phyloP scores from a whole-genome alignment of 2,113 vertebrate genomes.

The Paradoxurus hermaphroditus region DNA sequence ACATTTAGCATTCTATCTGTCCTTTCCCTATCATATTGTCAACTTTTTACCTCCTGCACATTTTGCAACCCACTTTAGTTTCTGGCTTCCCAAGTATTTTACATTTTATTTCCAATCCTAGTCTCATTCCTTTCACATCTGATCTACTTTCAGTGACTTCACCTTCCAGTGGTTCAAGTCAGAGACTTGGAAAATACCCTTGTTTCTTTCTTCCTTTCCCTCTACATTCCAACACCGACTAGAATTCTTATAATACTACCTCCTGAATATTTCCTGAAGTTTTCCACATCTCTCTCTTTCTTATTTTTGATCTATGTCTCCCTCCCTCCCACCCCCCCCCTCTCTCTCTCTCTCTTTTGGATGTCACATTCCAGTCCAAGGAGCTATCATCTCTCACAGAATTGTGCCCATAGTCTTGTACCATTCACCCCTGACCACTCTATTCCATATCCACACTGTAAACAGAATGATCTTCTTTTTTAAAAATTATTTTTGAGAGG shows the following conservation, averaged over 20 bases:
- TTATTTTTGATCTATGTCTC: too few species aligned
- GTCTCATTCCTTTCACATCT: background rate
- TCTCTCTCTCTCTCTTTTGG: background rate
- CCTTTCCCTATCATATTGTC: background rate
- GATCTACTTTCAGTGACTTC: background rate
- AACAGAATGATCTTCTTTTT: background rate
- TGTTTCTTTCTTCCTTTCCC: background rate
- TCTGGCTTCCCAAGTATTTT: background rate
- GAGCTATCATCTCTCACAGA: background rate
- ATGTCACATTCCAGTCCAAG: background rate
- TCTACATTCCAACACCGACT: background rate
- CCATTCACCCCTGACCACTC: background rate
- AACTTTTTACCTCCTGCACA: background rate
- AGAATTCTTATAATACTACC: background rate
- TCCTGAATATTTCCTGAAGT: background rate
- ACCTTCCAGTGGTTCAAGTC: background rate
- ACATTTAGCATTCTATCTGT: background rate
- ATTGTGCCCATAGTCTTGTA: background rate
- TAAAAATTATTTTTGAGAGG: too few species aligned
- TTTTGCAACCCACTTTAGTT: background rate
- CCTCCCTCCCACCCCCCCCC: background rate
- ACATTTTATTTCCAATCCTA: background rate
- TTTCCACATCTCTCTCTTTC: background rate
- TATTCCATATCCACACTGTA: background rate
- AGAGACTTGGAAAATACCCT: background rate